A percentile compares a stretch with the other conserved stretches of the same genome.
Conservation (phyloP, 1,140 invertebrate species). For the Cryptotermes secundus region DNA sequence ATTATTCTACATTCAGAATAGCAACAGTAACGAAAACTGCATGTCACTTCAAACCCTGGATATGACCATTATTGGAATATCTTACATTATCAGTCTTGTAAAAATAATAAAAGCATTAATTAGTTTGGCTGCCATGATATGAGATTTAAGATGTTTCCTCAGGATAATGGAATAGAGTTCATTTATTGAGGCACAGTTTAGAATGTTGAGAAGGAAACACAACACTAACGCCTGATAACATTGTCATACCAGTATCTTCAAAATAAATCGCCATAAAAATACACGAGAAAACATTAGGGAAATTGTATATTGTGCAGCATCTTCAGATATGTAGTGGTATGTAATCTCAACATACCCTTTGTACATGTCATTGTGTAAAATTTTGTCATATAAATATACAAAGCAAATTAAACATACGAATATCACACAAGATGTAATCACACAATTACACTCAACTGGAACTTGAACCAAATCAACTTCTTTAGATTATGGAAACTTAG, state of each 20-base stretch:
- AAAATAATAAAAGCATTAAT: background rate
- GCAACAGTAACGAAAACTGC: constrained; percentile 4
- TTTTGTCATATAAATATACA: background rate
- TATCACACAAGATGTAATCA: background rate
- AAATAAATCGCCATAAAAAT: background rate
- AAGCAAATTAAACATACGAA: background rate
- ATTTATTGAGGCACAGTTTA: background rate
- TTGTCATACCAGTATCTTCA: background rate
- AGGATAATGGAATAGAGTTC: background rate
- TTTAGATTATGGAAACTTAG: background rate
- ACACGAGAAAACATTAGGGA: background rate
- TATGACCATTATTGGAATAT: background rate
- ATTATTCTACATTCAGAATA: background rate
- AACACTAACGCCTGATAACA: background rate
- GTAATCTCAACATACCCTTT: background rate
- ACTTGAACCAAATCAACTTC: background rate
- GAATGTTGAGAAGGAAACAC: background rate
- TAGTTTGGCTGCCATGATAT: background rate
- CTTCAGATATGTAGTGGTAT: background rate
- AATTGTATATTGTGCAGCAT: background rate
- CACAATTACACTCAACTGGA: background rate
- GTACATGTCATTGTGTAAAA: background rate
- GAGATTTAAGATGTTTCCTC: background rate
- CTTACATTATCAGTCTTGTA: constrained; percentile 15
- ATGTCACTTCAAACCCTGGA: background rate